A percentile compares a stretch with the other conserved stretches of the same genome.
These are phyloP conservation scores for Caranx melampygus DNA, from an alignment of 2,113 vertebrate genomes.

Conservation along the genomic window DNA sequence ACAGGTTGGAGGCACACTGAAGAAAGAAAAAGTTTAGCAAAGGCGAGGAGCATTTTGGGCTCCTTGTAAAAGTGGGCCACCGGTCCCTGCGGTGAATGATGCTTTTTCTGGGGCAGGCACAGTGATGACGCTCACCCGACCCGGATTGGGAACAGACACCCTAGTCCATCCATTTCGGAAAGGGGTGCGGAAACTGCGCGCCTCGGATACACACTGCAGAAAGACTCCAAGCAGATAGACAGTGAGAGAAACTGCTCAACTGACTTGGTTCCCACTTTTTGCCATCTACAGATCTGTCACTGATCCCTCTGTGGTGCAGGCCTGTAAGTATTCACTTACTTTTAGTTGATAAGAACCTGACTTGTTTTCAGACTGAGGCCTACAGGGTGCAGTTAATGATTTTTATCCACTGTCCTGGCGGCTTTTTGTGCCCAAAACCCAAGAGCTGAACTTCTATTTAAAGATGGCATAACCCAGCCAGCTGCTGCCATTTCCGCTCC, in stretches of 20 bases:
- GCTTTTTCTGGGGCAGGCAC: conserved; percentile 84
- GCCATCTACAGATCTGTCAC: conserved; percentile 14
- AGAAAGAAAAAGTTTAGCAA: conserved; percentile 72
- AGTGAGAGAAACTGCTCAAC: conserved; percentile 31
- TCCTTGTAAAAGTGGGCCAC: conserved; percentile 83
- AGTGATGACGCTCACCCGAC: conserved; percentile 78
- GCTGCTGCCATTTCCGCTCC: conserved; percentile 73
- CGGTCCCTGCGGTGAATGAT: conserved; percentile 79
- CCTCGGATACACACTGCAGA: conserved; percentile 50
- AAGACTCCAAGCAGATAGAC: conserved; percentile 3
- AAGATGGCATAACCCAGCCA: conserved; percentile 76
- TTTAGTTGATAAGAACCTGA: neutral
- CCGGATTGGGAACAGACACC: conserved; percentile 77
- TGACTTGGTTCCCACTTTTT: conserved; percentile 5
- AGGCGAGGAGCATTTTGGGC: conserved; percentile 73
- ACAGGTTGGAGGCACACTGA: conserved; percentile 55
- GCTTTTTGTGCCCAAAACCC: conserved; percentile 56
- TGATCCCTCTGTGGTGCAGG: conserved; percentile 9
- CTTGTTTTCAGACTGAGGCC: conserved; percentile 10
- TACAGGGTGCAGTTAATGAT: conserved; percentile 37
- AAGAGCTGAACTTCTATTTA: conserved; percentile 72
- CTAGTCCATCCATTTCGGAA: conserved; percentile 68
- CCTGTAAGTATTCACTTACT: conserved; percentile 50
- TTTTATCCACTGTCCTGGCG: conserved; percentile 37
- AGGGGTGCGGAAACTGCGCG: conserved; percentile 36